Conservation (phyloP, 2,888 invertebrate genomes). For the Apamea sordens region DNA sequence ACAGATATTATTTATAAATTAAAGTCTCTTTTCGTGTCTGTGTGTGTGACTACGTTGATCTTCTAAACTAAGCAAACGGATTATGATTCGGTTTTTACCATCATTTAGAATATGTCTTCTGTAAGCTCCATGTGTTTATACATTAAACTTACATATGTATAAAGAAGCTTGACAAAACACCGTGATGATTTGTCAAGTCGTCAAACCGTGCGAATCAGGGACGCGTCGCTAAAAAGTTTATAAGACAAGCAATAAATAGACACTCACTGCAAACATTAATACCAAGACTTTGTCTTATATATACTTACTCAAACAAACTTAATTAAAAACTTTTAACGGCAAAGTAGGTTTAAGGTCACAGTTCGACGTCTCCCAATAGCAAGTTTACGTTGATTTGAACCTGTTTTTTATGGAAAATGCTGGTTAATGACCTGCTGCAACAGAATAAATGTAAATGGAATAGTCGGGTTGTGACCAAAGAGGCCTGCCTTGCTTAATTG, state of each 20-base stretch:
- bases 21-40: no score
- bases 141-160: no score
- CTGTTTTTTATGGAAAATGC: not conserved
- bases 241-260: not conserved
- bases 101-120: no score
- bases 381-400: not conserved
- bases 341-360: not conserved
- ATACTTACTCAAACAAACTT: slow-evolving; percentile 12
- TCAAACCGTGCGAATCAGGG: not conserved
- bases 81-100: no score
- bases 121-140: no score
- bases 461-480: not conserved
- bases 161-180: no score
- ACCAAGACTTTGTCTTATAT: slow-evolving; percentile 11
- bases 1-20: no score
- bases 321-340: slow-evolving; percentile 30
- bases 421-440: not conserved
- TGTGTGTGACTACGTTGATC: no score
- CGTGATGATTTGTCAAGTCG: not conserved
- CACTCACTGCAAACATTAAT: slow-evolving; percentile 22
- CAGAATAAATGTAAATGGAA: not conserved
- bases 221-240: not conserved
- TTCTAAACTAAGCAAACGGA: no score
- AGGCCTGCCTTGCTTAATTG: not conserved
- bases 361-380: not conserved